Base-by-base conservation (phyloP, 2,888 invertebrate genomes). In the Agrilus cyanescens region DNA sequence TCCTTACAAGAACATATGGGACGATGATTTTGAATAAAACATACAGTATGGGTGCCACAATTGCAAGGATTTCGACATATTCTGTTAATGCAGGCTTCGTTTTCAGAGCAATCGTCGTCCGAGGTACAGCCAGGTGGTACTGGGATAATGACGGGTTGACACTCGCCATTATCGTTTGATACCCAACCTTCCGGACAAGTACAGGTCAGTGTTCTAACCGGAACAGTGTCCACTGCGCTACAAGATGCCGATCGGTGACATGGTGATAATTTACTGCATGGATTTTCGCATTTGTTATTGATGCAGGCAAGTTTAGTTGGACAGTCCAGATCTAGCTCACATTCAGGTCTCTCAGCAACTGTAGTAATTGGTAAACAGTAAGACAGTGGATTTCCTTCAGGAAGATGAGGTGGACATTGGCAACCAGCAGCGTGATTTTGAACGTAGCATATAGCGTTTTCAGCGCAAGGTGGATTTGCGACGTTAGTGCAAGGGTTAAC, bases 1-100 rank as follows among this genome's bases (percentile, higher is more conserved):
- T 82, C 76, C 54, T 78, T 74, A 61, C 93, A 93, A 3, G 86
- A 84, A 62, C 93, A 93, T 31, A 85, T 78, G 2, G 90, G 89
- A 46, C 88, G 78, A 60, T 91, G 91, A 55, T 87, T 81, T 47
- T 78, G 78, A 5, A 91, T 80, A 49, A 78, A 75, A 57, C 93
- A 93, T 52, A 82, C 77, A 32, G 89, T 83, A 57, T 90, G 83
- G 32, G 76, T 75, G 40, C 91, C 91, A 60, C 91, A 93, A 57
- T 84, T 83, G 63, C 91, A 91, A 12, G 90, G 89, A 56, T 86
- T 84, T 52, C 85, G 75, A 58, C 93, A 93, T 52, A 85, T 78
- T 56, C 89, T 73, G 58, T 90, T 88, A 33, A 90, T 76, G 59
- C 93, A 93, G 8, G 89, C 82, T 62, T 90, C 85, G 50, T 75